A percentile compares a stretch with the other conserved stretches of the same genome.
Conservation (phyloP, 2,113 vertebrate species). For the Stegostoma tigrinum region DNA sequence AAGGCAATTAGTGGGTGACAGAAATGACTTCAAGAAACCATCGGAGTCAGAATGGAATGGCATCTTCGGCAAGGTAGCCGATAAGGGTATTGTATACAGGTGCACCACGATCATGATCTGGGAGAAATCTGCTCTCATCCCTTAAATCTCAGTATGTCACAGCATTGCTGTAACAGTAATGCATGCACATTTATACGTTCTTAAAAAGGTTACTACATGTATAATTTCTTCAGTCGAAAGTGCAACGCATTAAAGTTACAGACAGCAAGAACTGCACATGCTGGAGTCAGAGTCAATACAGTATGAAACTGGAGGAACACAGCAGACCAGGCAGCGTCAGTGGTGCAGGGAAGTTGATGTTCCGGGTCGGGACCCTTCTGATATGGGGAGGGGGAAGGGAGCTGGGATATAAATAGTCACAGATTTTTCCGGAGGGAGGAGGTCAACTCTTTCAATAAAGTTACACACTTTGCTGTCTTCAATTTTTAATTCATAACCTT, state of each 20-base stretch:
- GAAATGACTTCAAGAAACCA: constrained; percentile 15
- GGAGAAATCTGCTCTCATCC: neutral
- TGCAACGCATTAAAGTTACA: neutral
- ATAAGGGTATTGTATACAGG: neutral
- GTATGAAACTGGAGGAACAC: too few species aligned
- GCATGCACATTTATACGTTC: neutral
- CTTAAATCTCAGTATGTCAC: neutral
- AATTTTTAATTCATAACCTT: neutral
- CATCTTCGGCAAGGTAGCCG: neutral
- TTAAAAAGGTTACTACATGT: neutral
- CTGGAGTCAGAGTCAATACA: too few species aligned
- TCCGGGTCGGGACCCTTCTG: too few species aligned
- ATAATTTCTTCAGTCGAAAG: neutral
- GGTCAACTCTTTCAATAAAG: too few species aligned
- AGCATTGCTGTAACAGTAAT: neutral
- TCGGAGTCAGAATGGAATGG: neutral
- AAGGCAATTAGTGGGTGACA: neutral
- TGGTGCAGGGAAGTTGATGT: too few species aligned
- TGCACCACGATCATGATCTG: neutral
- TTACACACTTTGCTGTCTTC: neutral
- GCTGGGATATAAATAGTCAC: too few species aligned
- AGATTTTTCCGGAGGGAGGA: too few species aligned
- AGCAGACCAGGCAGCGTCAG: too few species aligned
- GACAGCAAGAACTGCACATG: too few species aligned
- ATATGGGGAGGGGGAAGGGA: too few species aligned